Conservation (phyloP, 2,888 invertebrate species). For the Drosophila rubida region DNA sequence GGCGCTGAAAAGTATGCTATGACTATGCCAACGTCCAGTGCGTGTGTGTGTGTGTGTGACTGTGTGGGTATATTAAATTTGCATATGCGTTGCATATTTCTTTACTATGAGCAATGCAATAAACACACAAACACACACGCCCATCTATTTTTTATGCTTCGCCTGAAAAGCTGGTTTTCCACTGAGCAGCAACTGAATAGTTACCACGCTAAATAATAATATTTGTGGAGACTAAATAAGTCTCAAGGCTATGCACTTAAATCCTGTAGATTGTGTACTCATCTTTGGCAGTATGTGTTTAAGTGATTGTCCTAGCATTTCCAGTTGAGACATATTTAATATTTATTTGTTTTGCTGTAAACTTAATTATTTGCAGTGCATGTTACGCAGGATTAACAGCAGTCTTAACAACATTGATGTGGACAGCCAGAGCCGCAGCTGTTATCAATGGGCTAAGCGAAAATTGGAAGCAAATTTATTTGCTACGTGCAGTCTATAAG, state of each 20-base stretch:
- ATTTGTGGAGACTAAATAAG: conserved; percentile 5
- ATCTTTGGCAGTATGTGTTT: conserved; percentile 1
- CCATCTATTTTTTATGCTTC: conserved; percentile 32
- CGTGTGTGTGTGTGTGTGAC: conserved; percentile 9
- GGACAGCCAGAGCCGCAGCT: conserved; percentile 24
- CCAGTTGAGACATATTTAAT: conserved; percentile 36
- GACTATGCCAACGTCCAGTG: conserved; percentile 24
- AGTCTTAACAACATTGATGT: conserved; percentile 26
- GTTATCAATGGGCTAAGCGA: conserved; percentile 42
- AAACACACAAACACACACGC: conserved; percentile 45
- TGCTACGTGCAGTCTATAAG: conserved; percentile 68
- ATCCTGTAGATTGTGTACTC: neutral
- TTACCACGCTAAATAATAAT: conserved; percentile 1
- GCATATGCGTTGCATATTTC: conserved; percentile 68
- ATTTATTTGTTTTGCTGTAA: conserved; percentile 42
- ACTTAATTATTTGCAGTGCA: conserved; percentile 53
- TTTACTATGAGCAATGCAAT: conserved; percentile 58
- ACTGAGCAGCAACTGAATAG: conserved; percentile 14
- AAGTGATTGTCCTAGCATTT: conserved; percentile 16
- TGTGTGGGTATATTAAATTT: conserved; percentile 71
- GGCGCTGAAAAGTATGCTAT: conserved; percentile 72
- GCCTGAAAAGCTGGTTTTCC: conserved; percentile 17
- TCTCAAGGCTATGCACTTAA: conserved; percentile 1
- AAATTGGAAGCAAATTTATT: conserved; percentile 66
- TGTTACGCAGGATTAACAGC: conserved; percentile 54